phyloP scores from a whole-genome alignment of 2,797 vertebrate genomes.

The Mus caroli region DNA sequence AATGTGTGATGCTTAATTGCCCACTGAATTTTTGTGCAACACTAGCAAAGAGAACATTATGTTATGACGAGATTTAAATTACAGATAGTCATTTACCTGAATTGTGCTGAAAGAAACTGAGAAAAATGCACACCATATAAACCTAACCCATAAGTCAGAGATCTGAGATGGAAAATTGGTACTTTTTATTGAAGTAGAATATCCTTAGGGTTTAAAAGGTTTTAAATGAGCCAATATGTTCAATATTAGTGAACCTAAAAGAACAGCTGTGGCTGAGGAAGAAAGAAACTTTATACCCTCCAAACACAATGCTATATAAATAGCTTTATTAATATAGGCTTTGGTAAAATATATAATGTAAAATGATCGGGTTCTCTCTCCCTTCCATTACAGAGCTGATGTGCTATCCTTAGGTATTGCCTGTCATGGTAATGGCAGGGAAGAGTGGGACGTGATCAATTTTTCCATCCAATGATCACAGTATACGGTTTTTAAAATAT shows the following conservation, averaged over 20 bases:
- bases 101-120: slow-evolving; percentile 40
- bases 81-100: background rate
- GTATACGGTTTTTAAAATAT: background rate
- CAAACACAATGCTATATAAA: background rate
- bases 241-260: slow-evolving; percentile 38
- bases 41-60: background rate
- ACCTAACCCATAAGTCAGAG: background rate
- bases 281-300: background rate
- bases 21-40: background rate
- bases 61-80: slow-evolving; percentile 46
- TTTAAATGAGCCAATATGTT: background rate
- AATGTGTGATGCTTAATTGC: background rate
- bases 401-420: background rate
- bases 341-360: background rate
- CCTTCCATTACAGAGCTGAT: background rate
- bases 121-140: slow-evolving; percentile 2
- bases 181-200: slow-evolving; percentile 19
- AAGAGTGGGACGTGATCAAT: background rate
- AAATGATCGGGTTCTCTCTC: background rate
- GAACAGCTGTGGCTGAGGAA: background rate
- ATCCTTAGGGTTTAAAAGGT: background rate
- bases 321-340: background rate
- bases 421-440: background rate
- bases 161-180: slow-evolving; percentile 8
- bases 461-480: background rate